Evolutionary conservation across 2,888 invertebrate genomes (phyloP).

Genomic region (Notodonta ziczac): DNA sequence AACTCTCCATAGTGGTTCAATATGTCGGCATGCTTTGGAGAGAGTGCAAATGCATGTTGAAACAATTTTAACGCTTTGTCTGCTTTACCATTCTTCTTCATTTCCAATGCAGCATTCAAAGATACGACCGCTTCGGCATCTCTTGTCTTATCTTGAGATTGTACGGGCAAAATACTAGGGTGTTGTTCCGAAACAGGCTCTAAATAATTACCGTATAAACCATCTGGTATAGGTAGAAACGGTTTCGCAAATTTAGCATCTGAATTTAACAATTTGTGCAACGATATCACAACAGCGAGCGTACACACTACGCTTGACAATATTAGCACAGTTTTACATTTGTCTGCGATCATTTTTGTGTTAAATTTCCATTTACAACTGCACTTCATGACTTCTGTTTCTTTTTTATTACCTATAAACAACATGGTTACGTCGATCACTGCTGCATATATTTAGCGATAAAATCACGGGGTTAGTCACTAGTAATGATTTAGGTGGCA

Average conservation of each 20-base stretch:
- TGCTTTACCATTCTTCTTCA: conserved; percentile 91
- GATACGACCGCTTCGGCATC: conserved; percentile 92
- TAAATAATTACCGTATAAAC: conserved; percentile 70
- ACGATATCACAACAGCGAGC: conserved; percentile 69
- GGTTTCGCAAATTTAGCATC: conserved; percentile 70
- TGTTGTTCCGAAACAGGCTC: conserved; percentile 62
- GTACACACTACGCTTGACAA: conserved; percentile 76
- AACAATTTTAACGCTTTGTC: conserved; percentile 94
- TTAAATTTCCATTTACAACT: conserved; percentile 54
- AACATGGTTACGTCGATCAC: conserved; percentile 62
- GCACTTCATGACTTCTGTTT: conserved; percentile 68
- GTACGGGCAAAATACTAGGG: conserved; percentile 42
- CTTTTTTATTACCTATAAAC: conserved; percentile 67
- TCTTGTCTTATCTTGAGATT: conserved; percentile 54
- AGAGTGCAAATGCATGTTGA: conserved; percentile 95
- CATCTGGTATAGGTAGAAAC: conserved; percentile 74
- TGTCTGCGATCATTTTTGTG: conserved; percentile 72
- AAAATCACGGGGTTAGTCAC: conserved; percentile 51
- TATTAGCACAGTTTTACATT: conserved; percentile 74
- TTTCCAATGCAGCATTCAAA: conserved; percentile 92
- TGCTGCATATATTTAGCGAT: conserved; percentile 50
- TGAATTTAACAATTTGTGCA: conserved; percentile 69
- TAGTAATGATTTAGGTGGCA: conserved; percentile 66
- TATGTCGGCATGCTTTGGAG: conserved; percentile 96
- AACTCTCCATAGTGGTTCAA: conserved; percentile 97